phyloP scores from a whole-genome alignment of 2,797 vertebrate genomes.

The Bovichtus diacanthus region DNA sequence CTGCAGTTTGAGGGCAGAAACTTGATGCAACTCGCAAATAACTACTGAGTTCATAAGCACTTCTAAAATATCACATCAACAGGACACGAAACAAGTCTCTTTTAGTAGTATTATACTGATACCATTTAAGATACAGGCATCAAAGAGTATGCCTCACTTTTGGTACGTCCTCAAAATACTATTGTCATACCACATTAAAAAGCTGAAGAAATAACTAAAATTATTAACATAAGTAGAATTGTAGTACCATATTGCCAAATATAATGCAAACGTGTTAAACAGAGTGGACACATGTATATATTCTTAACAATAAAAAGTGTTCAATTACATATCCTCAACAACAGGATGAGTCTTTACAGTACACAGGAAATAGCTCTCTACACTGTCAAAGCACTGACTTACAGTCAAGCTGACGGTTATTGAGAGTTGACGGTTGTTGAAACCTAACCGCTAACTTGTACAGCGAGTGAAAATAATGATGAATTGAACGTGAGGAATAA shows the following conservation, averaged over 20 bases:
- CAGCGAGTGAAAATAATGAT: conserved; percentile 50
- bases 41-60: too few species aligned
- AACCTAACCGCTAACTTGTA: conserved; percentile 43
- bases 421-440: conserved; percentile 42
- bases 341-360: conserved; percentile 1
- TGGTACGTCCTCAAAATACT: not conserved
- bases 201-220: not conserved
- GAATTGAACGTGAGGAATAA: conserved; percentile 56
- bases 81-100: not conserved
- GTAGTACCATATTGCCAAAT: not conserved
- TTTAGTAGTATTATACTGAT: not conserved
- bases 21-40: not conserved
- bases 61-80: not conserved
- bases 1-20: not conserved
- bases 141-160: not conserved
- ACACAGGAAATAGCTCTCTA: conserved; percentile 16
- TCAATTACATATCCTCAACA: conserved; percentile 1
- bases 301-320: not conserved
- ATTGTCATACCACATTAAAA: not conserved
- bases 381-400: conserved; percentile 27
- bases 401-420: conserved; percentile 38
- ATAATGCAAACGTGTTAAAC: not conserved
- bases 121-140: not conserved
- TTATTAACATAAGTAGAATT: too few species aligned
- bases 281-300: not conserved